Conservation (phyloP, 2,113 vertebrate species). For the Miniopterus natalensis region DNA sequence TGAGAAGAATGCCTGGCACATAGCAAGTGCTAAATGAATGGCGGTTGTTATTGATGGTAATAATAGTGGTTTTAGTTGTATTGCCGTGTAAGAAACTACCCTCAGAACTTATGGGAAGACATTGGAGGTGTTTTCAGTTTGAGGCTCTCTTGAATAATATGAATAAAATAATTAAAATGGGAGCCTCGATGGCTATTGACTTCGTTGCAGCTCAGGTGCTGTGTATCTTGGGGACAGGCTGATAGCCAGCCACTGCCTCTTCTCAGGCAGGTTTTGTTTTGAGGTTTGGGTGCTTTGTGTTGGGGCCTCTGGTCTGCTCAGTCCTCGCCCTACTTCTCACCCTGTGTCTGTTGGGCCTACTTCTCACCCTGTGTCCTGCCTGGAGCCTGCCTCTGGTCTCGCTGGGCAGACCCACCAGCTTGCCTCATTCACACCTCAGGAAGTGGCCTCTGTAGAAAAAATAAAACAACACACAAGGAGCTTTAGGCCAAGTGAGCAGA, state of each 20-base stretch:
- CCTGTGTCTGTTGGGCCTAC: background rate
- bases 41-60: background rate
- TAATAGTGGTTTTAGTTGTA: background rate
- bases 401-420: background rate
- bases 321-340: background rate
- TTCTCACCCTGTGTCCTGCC: background rate
- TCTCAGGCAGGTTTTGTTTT: background rate
- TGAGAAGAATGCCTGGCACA: background rate
- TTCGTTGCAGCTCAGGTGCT: accelerated
- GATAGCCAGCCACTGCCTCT: accelerated
- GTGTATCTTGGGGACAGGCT: background rate
- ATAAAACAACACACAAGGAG: background rate
- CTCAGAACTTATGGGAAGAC: too few relatives aligned
- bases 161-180: background rate
- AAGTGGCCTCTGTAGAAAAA: slow-evolving; percentile 73
- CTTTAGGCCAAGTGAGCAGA: slow-evolving; percentile 20
- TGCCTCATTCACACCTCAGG: slow-evolving; percentile 61
- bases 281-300: background rate
- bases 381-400: background rate
- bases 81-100: background rate
- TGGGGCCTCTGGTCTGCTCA: background rate
- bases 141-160: background rate
- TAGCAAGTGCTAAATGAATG: accelerated
- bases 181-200: background rate
- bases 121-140: background rate